Base-by-base conservation (phyloP, 2,797 vertebrate genomes). In the Ctenopoma multispine region DNA sequence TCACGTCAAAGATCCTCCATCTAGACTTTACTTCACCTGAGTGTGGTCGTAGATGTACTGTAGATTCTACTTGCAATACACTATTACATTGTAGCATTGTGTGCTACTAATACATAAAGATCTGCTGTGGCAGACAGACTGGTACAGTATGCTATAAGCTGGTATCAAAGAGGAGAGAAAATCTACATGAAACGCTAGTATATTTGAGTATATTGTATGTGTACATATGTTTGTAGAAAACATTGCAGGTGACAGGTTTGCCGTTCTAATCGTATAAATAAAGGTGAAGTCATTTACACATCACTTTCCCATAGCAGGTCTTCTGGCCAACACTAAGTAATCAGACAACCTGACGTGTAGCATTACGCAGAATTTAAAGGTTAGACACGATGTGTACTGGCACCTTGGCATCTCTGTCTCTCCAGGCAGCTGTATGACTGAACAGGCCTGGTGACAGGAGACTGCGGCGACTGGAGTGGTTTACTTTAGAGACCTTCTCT, bases 361-460 rank as follows among this genome's bases (percentile, higher is more conserved):
- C 24, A 15, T 60, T 73, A 44, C 56, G 81, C 72, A 46, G 38
- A 60, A 60, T 71, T 62, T 86, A 94, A 95, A 94, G 92, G 94
- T 94, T 88, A 91, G 77, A 87, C 76, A 43, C 81, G 87, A 92
- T 92, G 66, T 46, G 72, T 53, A 67, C 69, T 63, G 91, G 77
- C 88, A 88, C 46, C 10, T 77, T 82, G 91, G 77, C 83, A 87
- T 89, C 86, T 87, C 78, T 44, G 54, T 85, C 86, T 86, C 89
- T 80, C 63, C 84, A 82, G 84, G 80, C 75, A 66, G 50, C 79
- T 67, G 70, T 29, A 23, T 65, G 78, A 70, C 75, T 82, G 70
- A 85, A 61, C 54, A 59, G 57, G 49, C 69, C 63, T n/a, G 50
- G 56, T 83, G 89, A 86, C 88, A 83, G 79, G 71, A 72, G 79